Base-by-base conservation (phyloP, 2,113 vertebrate genomes). In the Entelurus aequoreus region DNA sequence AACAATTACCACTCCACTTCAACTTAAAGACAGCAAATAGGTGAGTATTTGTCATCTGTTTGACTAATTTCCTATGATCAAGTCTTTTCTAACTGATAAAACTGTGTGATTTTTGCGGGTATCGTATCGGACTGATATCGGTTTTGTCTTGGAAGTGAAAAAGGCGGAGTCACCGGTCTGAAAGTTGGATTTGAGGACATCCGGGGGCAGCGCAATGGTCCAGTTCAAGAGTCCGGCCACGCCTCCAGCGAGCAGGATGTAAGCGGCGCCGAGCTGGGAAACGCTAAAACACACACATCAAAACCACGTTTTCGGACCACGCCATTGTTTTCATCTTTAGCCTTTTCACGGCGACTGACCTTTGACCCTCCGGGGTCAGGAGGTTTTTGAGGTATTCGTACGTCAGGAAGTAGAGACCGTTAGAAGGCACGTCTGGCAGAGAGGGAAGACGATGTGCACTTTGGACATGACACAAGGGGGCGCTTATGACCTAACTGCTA, bases 141-240 rank as follows among this genome's bases (percentile, higher is more conserved):
- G 21, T 4, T 1, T 28, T 0, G 28, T 28, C 28, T 28, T 28
- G 28, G 28, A 28, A 28, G 28, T 28, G 28, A 28, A 28, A 28
- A 3, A 28, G 28, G 10, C 12, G 7, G 6, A 7, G 40, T 72
- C 48, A 91, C 90, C 91, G 63, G 90, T 91, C 78, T 91, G 90
- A 72, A 89, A 91, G 60, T 90, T 91, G 48, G 91, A 91, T 19
- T 92, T 92, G 8, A 92, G 85, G 57, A 92, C 91, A 8, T 92
- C 91, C 8, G 88, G 81, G 1, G 91, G 91, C 9, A 92, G 84
- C n/a, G 90, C 90, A 3, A 92, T 78, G 0, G 71, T 76, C 90
- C 91, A 92, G 79, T 92, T 92, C 11, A 89, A 51, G 19, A 91
- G 79, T 16, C 91, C 91, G 0, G 90, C 90, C 0, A 85, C 53